Evolutionary conservation across 1,140 invertebrate species (phyloP).

Genomic region (Catajapyx aquilonaris): DNA sequence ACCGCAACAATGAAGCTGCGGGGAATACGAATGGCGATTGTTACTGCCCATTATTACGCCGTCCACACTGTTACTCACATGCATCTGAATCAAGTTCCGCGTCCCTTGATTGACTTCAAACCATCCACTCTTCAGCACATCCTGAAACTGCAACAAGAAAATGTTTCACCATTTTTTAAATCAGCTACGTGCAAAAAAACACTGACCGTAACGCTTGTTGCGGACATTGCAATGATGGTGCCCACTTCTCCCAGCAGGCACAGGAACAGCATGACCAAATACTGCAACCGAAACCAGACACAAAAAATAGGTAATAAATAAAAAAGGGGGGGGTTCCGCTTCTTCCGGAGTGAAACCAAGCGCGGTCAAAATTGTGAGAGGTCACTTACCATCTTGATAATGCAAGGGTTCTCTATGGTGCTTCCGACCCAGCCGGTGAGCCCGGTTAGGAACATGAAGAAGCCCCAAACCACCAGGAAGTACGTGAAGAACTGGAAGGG

Average conservation of each 20-base stretch:
- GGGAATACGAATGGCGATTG: conserved; percentile 5
- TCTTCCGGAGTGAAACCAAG: no score
- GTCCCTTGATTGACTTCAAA: conserved; percentile 23
- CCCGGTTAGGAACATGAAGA: conserved; percentile 22
- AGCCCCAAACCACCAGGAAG: conserved; percentile 19
- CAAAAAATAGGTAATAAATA: no score
- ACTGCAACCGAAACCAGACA: no score
- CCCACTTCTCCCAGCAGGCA: no score
- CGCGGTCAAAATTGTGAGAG: conserved; percentile 1
- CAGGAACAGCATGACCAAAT: no score
- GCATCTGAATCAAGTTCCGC: conserved; percentile 20
- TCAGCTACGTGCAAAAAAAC: no score
- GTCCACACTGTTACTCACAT: conserved; percentile 15
- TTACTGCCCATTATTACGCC: conserved; percentile 1
- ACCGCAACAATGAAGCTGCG: conserved; percentile 24
- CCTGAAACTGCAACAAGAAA: conserved; percentile 16
- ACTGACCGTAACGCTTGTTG: no score
- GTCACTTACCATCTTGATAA: conserved; percentile 16
- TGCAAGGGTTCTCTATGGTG: conserved; percentile 17
- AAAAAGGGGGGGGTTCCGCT: no score
- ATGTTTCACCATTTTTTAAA: conserved; percentile 5
- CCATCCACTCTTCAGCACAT: conserved; percentile 22
- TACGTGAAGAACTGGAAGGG: conserved; percentile 21
- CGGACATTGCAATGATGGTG: no score
- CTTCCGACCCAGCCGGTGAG: conserved; percentile 20